Evolutionary conservation across 2,888 invertebrate genomes (phyloP).

Genomic region (Pheosia gnoma): DNA sequence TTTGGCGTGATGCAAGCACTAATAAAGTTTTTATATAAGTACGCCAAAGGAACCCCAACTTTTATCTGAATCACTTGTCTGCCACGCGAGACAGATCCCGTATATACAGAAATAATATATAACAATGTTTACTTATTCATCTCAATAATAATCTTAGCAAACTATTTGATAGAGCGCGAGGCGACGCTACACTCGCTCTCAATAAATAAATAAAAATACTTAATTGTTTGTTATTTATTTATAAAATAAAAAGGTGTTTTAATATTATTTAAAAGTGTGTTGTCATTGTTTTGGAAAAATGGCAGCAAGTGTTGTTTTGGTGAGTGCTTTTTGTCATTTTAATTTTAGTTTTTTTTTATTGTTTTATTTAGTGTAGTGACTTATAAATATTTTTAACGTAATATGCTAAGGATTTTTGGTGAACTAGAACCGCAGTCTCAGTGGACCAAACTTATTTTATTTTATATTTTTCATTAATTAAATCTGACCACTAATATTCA

Average conservation of each 20-base stretch:
- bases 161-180: background rate
- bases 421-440: no score
- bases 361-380: no score
- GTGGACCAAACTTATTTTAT: no score
- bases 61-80: slow-evolving; percentile 54
- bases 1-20: no score
- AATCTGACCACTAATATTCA: no score
- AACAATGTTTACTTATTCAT: background rate
- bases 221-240: slow-evolving; percentile 14
- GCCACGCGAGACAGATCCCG: slow-evolving; percentile 50
- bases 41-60: slow-evolving; percentile 25
- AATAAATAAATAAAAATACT: background rate
- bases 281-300: background rate
- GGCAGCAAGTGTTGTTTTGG: slow-evolving; percentile 2
- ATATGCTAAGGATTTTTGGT: no score
- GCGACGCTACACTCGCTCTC: background rate
- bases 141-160: background rate
- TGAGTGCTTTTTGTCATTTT: background rate
- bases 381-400: no score
- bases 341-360: no score
- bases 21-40: background rate
- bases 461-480: no score
- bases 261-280: background rate
- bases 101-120: slow-evolving; percentile 15
- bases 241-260: background rate